Evolutionary conservation across 2,888 invertebrate species (phyloP), one percentile per base, ranked within the genome.

Genomic region (Eupithecia dodoneata): DNA sequence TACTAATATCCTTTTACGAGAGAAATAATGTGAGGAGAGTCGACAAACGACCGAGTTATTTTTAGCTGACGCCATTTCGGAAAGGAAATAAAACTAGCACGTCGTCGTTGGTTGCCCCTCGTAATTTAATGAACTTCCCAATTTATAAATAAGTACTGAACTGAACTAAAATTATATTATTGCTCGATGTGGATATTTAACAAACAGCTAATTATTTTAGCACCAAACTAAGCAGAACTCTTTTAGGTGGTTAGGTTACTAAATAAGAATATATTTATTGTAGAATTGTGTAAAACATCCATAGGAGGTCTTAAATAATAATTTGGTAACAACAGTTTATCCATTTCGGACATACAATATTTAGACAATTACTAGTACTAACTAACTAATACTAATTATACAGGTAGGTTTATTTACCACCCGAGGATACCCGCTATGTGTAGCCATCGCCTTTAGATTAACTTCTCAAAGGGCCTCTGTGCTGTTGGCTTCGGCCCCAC

Each of bases 11-110:
- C 42, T 72, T 79, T 76, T 76, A 69, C 66, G 12, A 67, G n/a
- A 18, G 47, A 55, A 74, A 47, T 72, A 69, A 65, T 72, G 45
- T 44, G 86, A 87, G 88, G 86, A 87, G 88, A 85, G 75, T 82
- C 87, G 86, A 86, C 89, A 90, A 90, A 91, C 91, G 90, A 87
- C 89, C 86, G 88, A 87, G 78, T 86, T 93, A 93, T 93, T 93
- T 94, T 91, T 88, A 88, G 91, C 86, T 83, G 88, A 89, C 90
- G 90, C 89, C 90, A 87, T 90, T 89, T 88, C 87, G 89, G 88
- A 89, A 89, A 89, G 91, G 92, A 91, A 88, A 89, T 87, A 90
- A 63, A 88, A 88, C 86, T 88, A 88, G 84, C 86, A 84, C 87
- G 85, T 88, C 85, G 84, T 84, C 87, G 85, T 88, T 84, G 84